Evolutionary conservation across 2,113 vertebrate species (phyloP).

Genomic region (Planiliza haematocheilus): DNA sequence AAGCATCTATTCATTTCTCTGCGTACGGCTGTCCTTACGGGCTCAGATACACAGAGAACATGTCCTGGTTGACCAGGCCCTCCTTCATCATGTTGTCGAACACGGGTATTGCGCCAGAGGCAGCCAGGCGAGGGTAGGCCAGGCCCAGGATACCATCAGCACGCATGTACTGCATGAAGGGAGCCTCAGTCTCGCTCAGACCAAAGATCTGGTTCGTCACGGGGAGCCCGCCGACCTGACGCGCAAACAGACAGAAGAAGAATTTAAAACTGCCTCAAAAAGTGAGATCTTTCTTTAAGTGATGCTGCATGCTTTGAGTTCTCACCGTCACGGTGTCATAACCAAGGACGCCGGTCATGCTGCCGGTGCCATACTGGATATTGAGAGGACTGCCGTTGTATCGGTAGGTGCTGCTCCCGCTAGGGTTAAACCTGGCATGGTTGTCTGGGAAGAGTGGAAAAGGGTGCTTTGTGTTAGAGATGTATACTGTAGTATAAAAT

Average conservation of each 20-base stretch:
- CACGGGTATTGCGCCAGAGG: constrained; percentile 60
- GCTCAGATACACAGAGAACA: constrained; percentile 74
- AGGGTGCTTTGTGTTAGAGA: no score
- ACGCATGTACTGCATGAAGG: constrained; percentile 62
- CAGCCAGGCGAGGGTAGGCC: constrained; percentile 60
- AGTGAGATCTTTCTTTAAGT: background rate
- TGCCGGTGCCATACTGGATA: constrained; percentile 62
- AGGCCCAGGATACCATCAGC: constrained; percentile 73
- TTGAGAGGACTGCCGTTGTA: constrained; percentile 15
- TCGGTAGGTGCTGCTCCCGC: constrained; percentile 63
- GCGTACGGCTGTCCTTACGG: constrained; percentile 32
- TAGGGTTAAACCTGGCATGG: constrained; percentile 61
- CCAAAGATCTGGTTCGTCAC: constrained; percentile 81
- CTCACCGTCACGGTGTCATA: constrained; percentile 71
- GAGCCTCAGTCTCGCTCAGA: constrained; percentile 75
- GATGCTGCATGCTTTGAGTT: background rate
- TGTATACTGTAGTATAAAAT: background rate
- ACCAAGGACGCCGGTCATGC: constrained; percentile 68
- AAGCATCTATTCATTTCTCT: no score
- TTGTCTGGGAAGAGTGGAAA: constrained; percentile 45
- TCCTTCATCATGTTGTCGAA: constrained; percentile 75
- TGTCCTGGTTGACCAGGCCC: constrained; percentile 49
- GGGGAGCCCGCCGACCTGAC: constrained; percentile 58
- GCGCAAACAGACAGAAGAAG: background rate
- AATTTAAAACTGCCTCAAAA: background rate